phyloP scores from a whole-genome alignment of 2,797 vertebrate genomes.

The Sparidentex hasta region DNA sequence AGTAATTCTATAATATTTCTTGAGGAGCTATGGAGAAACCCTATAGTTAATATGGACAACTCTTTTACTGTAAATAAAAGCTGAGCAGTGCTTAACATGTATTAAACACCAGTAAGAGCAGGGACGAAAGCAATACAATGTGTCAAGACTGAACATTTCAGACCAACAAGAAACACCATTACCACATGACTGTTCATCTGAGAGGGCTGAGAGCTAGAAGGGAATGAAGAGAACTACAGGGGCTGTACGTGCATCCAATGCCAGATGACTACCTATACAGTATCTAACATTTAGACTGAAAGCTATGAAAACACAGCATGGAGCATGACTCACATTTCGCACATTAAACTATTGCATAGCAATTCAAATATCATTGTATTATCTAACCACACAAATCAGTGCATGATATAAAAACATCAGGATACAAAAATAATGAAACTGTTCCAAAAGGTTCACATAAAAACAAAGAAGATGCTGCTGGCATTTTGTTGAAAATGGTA shows the following conservation, averaged over 20 bases:
- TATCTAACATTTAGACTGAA: conserved; percentile 15
- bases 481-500: neutral
- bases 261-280: conserved; percentile 23
- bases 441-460: neutral
- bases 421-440: neutral
- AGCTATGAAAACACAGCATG: neutral
- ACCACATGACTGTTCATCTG: neutral
- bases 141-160: neutral
- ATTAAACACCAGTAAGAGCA: neutral
- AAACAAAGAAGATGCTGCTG: neutral
- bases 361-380: neutral
- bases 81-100: too few species aligned
- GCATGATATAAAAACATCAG: neutral
- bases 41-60: neutral
- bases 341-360: neutral
- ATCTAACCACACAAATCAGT: neutral
- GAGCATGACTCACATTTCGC: conserved; percentile 3
- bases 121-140: neutral
- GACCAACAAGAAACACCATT: neutral
- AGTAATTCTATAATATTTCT: neutral
- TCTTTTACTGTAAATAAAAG: neutral
- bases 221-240: conserved; percentile 1
- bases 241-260: neutral
- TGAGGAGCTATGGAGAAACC: neutral
- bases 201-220: neutral